A percentile compares a stretch with the other conserved stretches of the same genome.
Conservation (phyloP, 2,113 vertebrate genomes). For the Neotoma lepida region DNA sequence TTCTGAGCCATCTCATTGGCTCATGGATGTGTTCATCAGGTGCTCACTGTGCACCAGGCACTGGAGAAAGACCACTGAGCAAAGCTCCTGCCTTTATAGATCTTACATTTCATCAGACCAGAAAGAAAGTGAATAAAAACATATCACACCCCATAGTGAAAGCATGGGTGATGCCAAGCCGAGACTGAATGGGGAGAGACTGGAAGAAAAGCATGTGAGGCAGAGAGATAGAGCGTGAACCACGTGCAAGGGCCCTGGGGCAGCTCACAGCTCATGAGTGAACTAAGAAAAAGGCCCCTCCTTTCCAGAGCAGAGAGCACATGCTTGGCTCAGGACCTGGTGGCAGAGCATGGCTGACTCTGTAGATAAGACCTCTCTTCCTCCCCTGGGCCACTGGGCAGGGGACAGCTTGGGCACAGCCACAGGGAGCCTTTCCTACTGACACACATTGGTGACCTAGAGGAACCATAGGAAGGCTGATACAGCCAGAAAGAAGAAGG, state of each 20-base stretch:
- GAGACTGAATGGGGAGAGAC: not conserved
- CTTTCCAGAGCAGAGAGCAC: not conserved
- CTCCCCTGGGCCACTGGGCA: not conserved
- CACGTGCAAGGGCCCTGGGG: not conserved
- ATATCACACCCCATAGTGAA: not conserved
- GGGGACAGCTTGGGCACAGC: not conserved
- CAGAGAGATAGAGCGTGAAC: not conserved
- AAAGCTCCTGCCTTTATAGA: not conserved
- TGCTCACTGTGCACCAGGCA: not conserved
- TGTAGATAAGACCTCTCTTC: not conserved
- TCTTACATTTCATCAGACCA: not conserved
- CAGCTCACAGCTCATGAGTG: not conserved
- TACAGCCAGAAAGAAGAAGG: not conserved
- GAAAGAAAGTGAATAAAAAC: not conserved
- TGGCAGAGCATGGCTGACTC: not conserved
- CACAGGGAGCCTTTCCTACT: not conserved
- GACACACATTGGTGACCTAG: not conserved
- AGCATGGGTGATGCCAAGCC: not conserved
- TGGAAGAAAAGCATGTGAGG: not conserved
- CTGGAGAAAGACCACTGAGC: not conserved
- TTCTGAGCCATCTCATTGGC: not conserved
- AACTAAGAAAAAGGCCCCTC: not conserved
- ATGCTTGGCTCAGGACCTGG: not conserved
- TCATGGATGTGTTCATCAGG: not conserved
- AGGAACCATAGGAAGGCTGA: not conserved